Conservation (phyloP, 2,113 vertebrate species). For the Megaptera novaeangliae region DNA sequence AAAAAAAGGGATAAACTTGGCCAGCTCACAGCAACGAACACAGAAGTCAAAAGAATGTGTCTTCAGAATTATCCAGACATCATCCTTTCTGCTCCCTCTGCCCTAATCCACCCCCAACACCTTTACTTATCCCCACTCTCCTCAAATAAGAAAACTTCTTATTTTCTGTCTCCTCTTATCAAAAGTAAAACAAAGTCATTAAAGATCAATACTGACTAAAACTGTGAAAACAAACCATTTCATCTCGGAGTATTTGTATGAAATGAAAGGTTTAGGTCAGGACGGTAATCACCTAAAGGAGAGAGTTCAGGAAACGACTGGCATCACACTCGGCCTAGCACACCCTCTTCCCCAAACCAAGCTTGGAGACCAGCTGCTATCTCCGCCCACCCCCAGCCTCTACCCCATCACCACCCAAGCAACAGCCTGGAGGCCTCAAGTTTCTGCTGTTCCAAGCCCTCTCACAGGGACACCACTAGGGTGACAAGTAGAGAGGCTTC, state of each 20-base stretch:
- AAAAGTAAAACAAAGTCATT: not conserved
- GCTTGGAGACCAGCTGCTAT: rapidly evolving
- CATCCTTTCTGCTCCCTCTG: not conserved
- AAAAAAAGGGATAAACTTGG: not conserved
- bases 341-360: not conserved
- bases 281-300: not conserved
- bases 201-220: not conserved
- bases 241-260: not conserved
- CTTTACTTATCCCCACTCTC: too few relatives aligned
- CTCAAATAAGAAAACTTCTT: not conserved
- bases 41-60: not conserved
- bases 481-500: not conserved
- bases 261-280: not conserved
- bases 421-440: not conserved
- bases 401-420: not conserved
- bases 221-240: not conserved
- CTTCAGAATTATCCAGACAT: not conserved
- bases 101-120: not conserved
- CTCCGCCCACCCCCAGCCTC: too few relatives aligned
- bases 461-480: not conserved
- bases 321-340: not conserved
- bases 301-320: not conserved
- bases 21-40: not conserved
- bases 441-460: not conserved
- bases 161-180: not conserved